These are phyloP conservation scores for Diabrotica virgifera DNA, from an alignment of 1,140 invertebrate species.

Conservation along the genomic window DNA sequence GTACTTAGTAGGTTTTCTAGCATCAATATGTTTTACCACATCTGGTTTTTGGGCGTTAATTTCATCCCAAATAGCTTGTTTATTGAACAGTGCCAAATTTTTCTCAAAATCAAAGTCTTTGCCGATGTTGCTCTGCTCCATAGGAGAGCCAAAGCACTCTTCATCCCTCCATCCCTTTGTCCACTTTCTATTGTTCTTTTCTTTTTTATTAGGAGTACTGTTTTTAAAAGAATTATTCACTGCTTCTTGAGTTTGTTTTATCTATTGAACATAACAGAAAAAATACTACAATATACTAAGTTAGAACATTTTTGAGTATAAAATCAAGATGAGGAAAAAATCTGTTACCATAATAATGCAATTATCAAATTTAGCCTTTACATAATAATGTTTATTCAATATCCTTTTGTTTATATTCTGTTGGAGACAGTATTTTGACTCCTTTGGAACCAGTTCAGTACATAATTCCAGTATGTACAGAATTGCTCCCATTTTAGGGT, in stretches of 20 bases:
- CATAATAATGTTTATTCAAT: no score
- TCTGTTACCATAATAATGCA: no score
- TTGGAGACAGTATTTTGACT: no score
- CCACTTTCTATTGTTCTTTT: conserved; percentile 47
- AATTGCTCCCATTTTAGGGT: no score
- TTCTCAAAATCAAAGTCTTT: conserved; percentile 93
- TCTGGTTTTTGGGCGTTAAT: conserved; percentile 70
- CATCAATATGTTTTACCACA: conserved; percentile 51
- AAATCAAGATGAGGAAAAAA: no score
- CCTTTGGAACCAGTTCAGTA: no score
- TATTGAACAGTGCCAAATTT: conserved; percentile 88
- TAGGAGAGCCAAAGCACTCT: conserved; percentile 55
- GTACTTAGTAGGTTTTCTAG: conserved; percentile 40
- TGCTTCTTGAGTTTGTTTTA: conserved; percentile 8
- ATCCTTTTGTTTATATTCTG: no score
- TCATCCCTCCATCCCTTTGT: conserved; percentile 48
- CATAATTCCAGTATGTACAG: no score
- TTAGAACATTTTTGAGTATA: no score
- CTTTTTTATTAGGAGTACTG: conserved; percentile 49
- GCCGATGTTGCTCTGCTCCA: conserved; percentile 50
- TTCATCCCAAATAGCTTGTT: conserved; percentile 74
- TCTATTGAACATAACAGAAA: neutral
- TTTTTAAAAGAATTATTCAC: conserved; percentile 38
- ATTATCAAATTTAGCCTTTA: no score
- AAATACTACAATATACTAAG: no score